These are phyloP conservation scores for Brachypteracias leptosomus DNA, from an alignment of 2,113 vertebrate genomes.

Conservation along the genomic window DNA sequence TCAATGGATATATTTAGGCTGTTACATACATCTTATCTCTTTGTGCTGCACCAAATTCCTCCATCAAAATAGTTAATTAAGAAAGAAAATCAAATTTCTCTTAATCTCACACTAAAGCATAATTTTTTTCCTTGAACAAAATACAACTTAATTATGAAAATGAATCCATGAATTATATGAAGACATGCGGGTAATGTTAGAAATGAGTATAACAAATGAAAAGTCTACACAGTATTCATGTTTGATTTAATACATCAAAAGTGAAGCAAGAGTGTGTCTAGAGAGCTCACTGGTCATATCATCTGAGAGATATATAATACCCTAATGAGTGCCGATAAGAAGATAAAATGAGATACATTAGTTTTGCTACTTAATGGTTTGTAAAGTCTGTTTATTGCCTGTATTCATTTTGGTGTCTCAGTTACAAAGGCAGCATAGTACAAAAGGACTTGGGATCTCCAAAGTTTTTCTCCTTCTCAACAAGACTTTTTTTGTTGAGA, in stretches of 20 bases:
- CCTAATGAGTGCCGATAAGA: neutral
- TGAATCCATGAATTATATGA: slow-evolving; percentile 25
- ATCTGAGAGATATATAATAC: neutral
- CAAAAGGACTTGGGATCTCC: neutral
- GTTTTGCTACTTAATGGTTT: neutral
- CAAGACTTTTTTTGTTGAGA: neutral
- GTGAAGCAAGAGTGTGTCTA: neutral
- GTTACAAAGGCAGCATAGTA: neutral
- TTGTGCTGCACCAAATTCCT: slow-evolving; percentile 30
- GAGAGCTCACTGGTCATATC: slow-evolving; percentile 20
- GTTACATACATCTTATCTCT: slow-evolving; percentile 51
- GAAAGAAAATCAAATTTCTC: slow-evolving; percentile 52
- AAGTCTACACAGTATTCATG: neutral
- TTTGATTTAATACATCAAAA: slow-evolving; percentile 47
- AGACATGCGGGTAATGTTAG: slow-evolving; percentile 28
- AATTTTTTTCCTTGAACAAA: slow-evolving; percentile 16
- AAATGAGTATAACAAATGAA: slow-evolving; percentile 43
- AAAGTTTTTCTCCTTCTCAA: neutral
- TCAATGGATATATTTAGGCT: slow-evolving; percentile 52
- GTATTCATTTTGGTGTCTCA: neutral
- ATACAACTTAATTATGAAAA: slow-evolving; percentile 51
- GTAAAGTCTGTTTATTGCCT: neutral
- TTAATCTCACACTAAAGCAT: slow-evolving; percentile 45
- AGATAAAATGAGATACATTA: slow-evolving; percentile 6
- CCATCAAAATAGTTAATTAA: slow-evolving; percentile 64